Conservation (phyloP, 1,140 invertebrate species). For the Drosophila elegans region DNA sequence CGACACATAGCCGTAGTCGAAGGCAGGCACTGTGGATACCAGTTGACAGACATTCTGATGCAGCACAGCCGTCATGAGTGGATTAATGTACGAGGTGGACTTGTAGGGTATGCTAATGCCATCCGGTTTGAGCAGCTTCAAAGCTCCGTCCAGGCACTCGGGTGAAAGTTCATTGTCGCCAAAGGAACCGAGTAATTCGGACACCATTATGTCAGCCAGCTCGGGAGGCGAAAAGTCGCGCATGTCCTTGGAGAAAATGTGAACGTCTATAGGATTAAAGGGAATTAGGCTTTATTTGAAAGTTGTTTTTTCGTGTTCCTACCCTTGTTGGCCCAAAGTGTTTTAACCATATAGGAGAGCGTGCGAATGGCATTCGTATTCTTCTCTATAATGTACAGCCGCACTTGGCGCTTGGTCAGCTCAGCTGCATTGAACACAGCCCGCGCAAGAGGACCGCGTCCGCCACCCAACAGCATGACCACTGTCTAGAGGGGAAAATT, state of each 20-base stretch:
- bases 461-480: slow-evolving; percentile 97
- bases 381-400: slow-evolving; percentile 98
- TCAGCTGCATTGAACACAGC: slow-evolving; percentile 92
- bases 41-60: slow-evolving; percentile 85
- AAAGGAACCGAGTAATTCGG: slow-evolving; percentile 98
- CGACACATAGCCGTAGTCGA: slow-evolving; percentile 92
- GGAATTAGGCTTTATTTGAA: background rate
- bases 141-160: slow-evolving; percentile 98
- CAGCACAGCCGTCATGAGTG: slow-evolving; percentile 88
- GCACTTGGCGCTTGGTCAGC: slow-evolving; percentile 85
- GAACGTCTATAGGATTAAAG: slow-evolving; percentile 84
- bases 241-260: slow-evolving; percentile 96
- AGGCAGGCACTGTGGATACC: slow-evolving; percentile 39
- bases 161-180: slow-evolving; percentile 99
- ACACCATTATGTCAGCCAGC: slow-evolving; percentile 97
- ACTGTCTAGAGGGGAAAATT: slow-evolving; percentile 85
- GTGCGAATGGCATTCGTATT: slow-evolving; percentile 98
- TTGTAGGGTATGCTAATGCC: slow-evolving; percentile 96
- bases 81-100: slow-evolving; percentile 96
- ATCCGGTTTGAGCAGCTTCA: slow-evolving; percentile 93
- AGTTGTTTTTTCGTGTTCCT: background rate
- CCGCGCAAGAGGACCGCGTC: slow-evolving; percentile 96
- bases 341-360: slow-evolving; percentile 91
- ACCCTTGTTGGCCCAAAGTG: slow-evolving; percentile 92
- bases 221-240: slow-evolving; percentile 92